phyloP scores from a whole-genome alignment of 2,113 vertebrate genomes.

The Pleuronectes platessa region DNA sequence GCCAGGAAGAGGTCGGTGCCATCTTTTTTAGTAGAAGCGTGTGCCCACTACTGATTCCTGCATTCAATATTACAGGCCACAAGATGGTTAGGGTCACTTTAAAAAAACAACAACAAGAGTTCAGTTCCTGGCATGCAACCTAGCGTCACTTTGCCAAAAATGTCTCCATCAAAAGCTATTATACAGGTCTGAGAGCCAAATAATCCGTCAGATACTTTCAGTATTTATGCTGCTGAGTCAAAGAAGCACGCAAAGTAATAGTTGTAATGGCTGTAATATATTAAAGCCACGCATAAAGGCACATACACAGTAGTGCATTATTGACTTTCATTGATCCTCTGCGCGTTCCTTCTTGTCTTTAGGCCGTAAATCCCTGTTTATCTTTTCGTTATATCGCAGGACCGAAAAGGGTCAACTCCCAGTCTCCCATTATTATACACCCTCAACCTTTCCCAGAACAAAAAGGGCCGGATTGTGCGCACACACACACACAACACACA shows the following conservation, averaged over 20 bases:
- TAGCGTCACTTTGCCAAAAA: conserved; percentile 47
- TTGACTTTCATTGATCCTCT: conserved; percentile 63
- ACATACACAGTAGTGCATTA: conserved; percentile 24
- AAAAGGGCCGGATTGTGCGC: conserved; percentile 6
- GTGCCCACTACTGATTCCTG: conserved; percentile 32
- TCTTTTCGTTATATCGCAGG: conserved; percentile 50
- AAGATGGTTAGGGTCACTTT: conserved; percentile 47
- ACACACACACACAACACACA: conserved; percentile 29
- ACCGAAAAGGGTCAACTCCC: conserved; percentile 56
- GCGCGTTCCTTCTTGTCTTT: conserved; percentile 53
- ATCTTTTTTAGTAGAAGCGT: conserved; percentile 33
- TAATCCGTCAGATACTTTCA: conserved; percentile 48
- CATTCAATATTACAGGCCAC: conserved; percentile 38
- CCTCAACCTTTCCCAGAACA: conserved; percentile 20
- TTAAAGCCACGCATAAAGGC: conserved; percentile 40
- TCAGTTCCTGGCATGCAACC: conserved; percentile 44
- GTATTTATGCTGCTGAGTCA: conserved; percentile 56
- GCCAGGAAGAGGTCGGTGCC: conserved; percentile 33
- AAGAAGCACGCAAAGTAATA: conserved; percentile 51
- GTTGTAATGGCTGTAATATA: conserved; percentile 57
- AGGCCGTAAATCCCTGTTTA: conserved; percentile 50
- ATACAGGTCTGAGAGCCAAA: conserved; percentile 45
- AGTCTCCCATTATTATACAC: conserved; percentile 44
- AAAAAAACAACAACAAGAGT: conserved; percentile 44
- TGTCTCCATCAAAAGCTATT: conserved; percentile 57